phyloP scores from a whole-genome alignment of 2,888 invertebrate genomes.

The Notodonta ziczac region DNA sequence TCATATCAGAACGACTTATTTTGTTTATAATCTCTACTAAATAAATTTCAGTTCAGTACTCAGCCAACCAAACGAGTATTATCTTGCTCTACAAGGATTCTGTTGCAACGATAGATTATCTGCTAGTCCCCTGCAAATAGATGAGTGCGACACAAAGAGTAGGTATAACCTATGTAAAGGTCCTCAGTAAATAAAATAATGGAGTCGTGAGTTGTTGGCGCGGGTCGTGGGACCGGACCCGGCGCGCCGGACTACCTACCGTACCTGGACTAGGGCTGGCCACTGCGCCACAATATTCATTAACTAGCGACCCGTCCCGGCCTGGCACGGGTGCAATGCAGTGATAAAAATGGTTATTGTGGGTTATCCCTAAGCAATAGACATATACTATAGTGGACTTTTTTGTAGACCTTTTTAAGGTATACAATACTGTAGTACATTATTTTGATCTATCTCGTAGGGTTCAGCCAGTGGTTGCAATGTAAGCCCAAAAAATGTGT shows the following conservation, averaged over 20 bases:
- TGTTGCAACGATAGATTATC: conserved; percentile 3
- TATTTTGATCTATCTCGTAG: too few species aligned
- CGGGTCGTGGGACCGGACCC: conserved; percentile 46
- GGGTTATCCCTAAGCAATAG: too few species aligned
- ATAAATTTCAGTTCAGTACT: too few species aligned
- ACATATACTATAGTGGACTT: too few species aligned
- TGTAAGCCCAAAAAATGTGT: too few species aligned
- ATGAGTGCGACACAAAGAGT: conserved; percentile 22
- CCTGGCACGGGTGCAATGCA: too few species aligned
- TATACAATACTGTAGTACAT: too few species aligned
- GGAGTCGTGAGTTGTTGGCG: conserved; percentile 39
- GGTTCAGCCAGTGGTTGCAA: too few species aligned
- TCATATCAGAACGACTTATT: neutral
- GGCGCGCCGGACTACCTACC: conserved; percentile 16
- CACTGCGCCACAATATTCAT: neutral
- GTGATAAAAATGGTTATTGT: too few species aligned
- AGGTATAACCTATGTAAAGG: conserved; percentile 12
- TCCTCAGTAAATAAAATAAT: conserved; percentile 39
- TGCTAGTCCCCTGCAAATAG: conserved; percentile 16
- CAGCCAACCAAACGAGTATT: neutral
- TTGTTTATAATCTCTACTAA: too few species aligned
- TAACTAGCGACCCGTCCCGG: too few species aligned
- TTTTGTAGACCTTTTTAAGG: too few species aligned
- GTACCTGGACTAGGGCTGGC: conserved; percentile 18
- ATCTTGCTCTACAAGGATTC: neutral